Evolutionary conservation across 2,888 invertebrate genomes (phyloP).

Genomic region (Ophonus ardosiacus): DNA sequence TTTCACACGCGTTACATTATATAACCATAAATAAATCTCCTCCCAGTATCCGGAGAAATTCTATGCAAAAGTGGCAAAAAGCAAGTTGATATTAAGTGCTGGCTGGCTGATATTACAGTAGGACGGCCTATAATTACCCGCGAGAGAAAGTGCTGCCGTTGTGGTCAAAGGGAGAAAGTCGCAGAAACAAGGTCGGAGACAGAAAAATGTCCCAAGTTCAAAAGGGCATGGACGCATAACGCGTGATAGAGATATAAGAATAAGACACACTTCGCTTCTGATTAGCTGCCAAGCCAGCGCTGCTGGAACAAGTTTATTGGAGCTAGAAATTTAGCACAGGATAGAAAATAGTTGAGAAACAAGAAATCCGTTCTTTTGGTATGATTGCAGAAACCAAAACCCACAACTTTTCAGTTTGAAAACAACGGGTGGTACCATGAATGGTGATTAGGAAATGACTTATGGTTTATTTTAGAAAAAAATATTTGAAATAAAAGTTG

Average conservation of each 20-base stretch:
- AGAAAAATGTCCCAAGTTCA: conserved; percentile 59
- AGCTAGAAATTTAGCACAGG: conserved; percentile 28
- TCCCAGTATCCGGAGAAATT: conserved; percentile 35
- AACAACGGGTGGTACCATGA: too few relatives aligned
- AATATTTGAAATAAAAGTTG: too few relatives aligned
- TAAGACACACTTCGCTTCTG: conserved; percentile 19
- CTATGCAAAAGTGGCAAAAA: conserved; percentile 39
- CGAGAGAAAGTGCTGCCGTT: conserved; percentile 53
- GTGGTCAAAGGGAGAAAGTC: conserved; percentile 55
- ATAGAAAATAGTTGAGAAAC: conserved; percentile 1
- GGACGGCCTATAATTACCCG: conserved; percentile 50
- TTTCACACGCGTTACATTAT: conserved; percentile 33
- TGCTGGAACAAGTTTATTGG: conserved; percentile 16
- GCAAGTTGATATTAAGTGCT: conserved; percentile 18
- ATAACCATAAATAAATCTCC: conserved; percentile 10
- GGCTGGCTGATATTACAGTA: conserved; percentile 42
- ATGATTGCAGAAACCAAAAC: not conserved
- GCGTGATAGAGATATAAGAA: not conserved
- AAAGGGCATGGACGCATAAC: conserved; percentile 42
- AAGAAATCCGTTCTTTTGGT: not conserved
- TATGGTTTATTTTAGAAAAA: too few relatives aligned
- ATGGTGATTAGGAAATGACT: too few relatives aligned
- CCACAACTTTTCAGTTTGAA: too few relatives aligned
- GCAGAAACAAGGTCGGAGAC: conserved; percentile 55
- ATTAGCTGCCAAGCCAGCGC: not conserved